Evolutionary conservation across 1,140 invertebrate genomes (phyloP), one percentile per base, ranked within the genome.

Genomic region (Euschistus heros): DNA sequence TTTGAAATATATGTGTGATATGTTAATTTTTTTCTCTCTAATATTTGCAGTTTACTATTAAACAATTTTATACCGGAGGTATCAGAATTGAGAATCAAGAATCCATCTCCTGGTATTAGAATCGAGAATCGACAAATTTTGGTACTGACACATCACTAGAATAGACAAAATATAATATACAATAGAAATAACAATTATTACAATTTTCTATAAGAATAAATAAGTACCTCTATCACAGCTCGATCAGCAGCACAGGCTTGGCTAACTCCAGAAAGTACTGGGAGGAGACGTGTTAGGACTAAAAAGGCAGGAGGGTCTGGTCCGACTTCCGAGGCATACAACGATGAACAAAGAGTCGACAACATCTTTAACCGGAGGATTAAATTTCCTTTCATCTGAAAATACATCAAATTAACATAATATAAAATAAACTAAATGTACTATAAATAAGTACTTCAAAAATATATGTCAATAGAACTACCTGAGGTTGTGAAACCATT

Each of bases 291-390:
- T 71, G 82, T 81, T 74, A 80, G 80, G 69, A 84, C 79, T 52
- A 80, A 71, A 13, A 76, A 78, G 18, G 77, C 77, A 54, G 76
- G 80, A 69, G 77, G 20, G 64, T 69, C 18, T 72, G 65, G 63
- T 14, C 26, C 30, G 2, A 62, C 22, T 15, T 66, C 65, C 1
- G 69, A 47, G 20, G 54, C 73, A 68, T 88, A 81, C 0, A 92
- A 73, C 1, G 84, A 83, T 0, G 81, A 78, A 71, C 89, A 85
- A 52, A 91, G 77, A 66, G 81, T 86, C 0, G 84, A 80, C 3
- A 87, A 75, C 80, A 91, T 87, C 71, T 85, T 85, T 8, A 91
- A 73, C 50, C 81, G 75, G 63, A 81, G 76, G 27, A 82, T 73
- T n/a, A 61, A 26, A 13, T 57, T 65, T 17, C n/a, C 24, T 54